A percentile compares a stretch with the other conserved stretches of the same genome.
These are phyloP conservation scores for Megalonaias nervosa DNA, from an alignment of 1,140 invertebrate species.

Conservation along the genomic window DNA sequence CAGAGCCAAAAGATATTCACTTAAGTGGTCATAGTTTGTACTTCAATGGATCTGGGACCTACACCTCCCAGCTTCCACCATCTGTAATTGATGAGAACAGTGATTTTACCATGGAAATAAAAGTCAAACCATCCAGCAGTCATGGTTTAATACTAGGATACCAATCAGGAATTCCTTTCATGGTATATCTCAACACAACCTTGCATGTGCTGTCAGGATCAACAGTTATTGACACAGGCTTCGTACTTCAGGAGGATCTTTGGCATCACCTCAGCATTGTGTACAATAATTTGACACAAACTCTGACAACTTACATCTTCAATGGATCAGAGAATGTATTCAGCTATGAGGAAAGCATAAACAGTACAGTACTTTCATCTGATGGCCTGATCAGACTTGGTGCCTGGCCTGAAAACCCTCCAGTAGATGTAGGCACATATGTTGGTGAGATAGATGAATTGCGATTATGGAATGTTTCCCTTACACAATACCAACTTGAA, in stretches of 20 bases:
- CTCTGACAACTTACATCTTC: slow-evolving; percentile 4
- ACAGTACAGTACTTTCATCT: slow-evolving; percentile 5
- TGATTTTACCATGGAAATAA: slow-evolving; percentile 35
- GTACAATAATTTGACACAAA: slow-evolving; percentile 17
- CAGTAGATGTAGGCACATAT: slow-evolving; percentile 21
- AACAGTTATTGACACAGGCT: slow-evolving; percentile 15
- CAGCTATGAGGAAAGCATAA: not conserved
- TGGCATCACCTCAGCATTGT: slow-evolving; percentile 27
- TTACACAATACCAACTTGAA: slow-evolving; percentile 18
- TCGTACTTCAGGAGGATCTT: not conserved
- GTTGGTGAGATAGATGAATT: slow-evolving; percentile 33
- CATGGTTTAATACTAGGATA: slow-evolving; percentile 35
- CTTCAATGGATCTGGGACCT: slow-evolving; percentile 35
- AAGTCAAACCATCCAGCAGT: slow-evolving; percentile 20
- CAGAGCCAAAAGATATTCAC: slow-evolving; percentile 1
- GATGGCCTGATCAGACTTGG: slow-evolving; percentile 27
- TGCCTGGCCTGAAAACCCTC: slow-evolving; percentile 15
- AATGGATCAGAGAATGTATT: slow-evolving; percentile 5
- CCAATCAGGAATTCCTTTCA: slow-evolving; percentile 25
- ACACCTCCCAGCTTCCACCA: slow-evolving; percentile 19
- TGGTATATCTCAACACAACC: slow-evolving; percentile 16
- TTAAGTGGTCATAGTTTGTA: slow-evolving; percentile 26
- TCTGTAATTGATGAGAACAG: slow-evolving; percentile 13
- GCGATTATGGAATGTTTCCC: slow-evolving; percentile 35
- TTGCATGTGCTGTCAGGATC: no score